Conservation (phyloP, 2,888 invertebrate species). For the Sphaeridia pumilis region DNA sequence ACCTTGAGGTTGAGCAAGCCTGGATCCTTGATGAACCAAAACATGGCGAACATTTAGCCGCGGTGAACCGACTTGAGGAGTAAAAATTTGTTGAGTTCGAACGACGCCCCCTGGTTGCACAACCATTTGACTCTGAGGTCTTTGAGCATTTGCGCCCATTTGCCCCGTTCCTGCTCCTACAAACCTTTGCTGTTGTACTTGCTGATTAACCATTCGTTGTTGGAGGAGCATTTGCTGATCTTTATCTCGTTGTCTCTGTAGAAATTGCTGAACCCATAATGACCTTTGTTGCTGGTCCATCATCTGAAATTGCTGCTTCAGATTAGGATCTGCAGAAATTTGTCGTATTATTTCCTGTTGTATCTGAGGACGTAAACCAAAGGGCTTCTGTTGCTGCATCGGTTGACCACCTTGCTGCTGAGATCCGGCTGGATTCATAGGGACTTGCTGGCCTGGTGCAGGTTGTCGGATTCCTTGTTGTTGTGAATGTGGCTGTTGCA, state of each 20-base stretch:
- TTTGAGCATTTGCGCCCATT: conserved; percentile 16
- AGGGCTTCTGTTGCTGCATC: conserved; percentile 11
- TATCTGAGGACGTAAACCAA: conserved; percentile 15
- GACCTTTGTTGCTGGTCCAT: conserved; percentile 32
- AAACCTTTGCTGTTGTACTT: conserved; percentile 20
- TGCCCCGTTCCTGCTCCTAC: conserved; percentile 20
- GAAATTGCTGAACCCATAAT: conserved; percentile 30
- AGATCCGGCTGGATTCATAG: neutral
- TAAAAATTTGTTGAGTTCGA: conserved; percentile 33
- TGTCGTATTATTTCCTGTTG: conserved; percentile 32
- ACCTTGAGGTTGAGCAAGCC: conserved; percentile 13
- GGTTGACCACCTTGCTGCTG: conserved; percentile 16
- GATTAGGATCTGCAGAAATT: conserved; percentile 31
- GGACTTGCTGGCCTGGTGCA: conserved; percentile 10
- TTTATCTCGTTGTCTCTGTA: conserved; percentile 30
- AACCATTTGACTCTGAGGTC: conserved; percentile 27
- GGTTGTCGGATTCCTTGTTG: conserved; percentile 10
- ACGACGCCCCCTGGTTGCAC: conserved; percentile 24
- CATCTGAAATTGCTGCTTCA: conserved; percentile 33
- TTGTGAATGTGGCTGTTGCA: conserved; percentile 9
- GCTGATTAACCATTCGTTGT: conserved; percentile 26
- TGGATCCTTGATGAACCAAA: conserved; percentile 27
- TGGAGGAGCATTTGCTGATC: conserved; percentile 33
- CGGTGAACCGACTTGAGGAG: conserved; percentile 29
- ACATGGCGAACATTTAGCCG: conserved; percentile 31